phyloP scores from a whole-genome alignment of 1,140 invertebrate genomes.

The Trichomalopsis sarcophagae region DNA sequence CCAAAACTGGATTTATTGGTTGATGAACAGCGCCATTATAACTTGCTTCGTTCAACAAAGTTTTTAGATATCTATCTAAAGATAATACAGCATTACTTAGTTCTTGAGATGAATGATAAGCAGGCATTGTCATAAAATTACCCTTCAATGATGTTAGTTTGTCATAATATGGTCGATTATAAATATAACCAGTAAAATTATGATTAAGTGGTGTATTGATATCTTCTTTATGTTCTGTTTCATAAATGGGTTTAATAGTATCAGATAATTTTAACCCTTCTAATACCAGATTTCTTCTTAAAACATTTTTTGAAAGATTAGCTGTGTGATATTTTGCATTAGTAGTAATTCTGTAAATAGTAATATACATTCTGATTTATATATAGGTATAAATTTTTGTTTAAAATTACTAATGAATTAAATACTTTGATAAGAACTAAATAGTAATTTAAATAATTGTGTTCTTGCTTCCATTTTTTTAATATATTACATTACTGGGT shows the following conservation, averaged over 20 bases:
- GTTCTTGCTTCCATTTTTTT: no score
- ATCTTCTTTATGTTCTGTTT: neutral
- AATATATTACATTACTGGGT: no score
- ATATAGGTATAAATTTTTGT: no score
- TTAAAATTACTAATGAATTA: no score
- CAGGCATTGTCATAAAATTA: neutral
- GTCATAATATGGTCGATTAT: neutral
- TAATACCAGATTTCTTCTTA: neutral
- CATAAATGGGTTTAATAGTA: constrained; percentile 2
- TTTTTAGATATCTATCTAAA: constrained; percentile 62
- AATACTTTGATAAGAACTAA: no score
- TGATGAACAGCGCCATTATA: constrained; percentile 77
- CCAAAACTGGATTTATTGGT: constrained; percentile 76
- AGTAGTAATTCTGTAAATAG: neutral
- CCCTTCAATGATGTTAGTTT: neutral
- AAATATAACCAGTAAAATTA: neutral
- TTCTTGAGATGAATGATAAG: constrained; percentile 54
- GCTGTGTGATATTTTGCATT: neutral
- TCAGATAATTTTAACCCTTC: neutral
- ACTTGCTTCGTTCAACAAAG: constrained; percentile 57
- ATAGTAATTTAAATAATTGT: no score
- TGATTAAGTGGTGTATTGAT: neutral
- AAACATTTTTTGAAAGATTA: neutral
- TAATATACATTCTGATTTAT: neutral
- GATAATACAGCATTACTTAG: constrained; percentile 54